phyloP scores from a whole-genome alignment of 2,797 vertebrate species.

The Hirundo rustica region DNA sequence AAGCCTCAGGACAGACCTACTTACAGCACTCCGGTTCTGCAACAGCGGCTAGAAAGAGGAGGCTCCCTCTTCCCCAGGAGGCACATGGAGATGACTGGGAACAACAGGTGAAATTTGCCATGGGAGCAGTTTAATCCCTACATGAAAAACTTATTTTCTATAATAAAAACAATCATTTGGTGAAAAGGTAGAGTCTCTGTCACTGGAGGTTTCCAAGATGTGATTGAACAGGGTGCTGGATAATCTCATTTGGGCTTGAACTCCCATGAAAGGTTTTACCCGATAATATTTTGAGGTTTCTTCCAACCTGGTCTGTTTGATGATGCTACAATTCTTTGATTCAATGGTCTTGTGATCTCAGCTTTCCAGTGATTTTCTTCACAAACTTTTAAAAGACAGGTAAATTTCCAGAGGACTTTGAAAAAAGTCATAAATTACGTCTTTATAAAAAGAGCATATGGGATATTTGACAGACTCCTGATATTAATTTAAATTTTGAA shows the following conservation, averaged over 20 bases:
- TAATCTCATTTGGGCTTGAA: neutral
- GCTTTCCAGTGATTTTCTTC: neutral
- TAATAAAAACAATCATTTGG: neutral
- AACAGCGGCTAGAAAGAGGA: neutral
- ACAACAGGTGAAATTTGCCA: neutral
- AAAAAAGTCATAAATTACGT: neutral
- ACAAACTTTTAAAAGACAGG: neutral
- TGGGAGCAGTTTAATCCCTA: neutral
- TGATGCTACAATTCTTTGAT: neutral
- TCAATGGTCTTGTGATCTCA: neutral
- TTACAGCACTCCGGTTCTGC: neutral
- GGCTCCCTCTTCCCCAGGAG: neutral
- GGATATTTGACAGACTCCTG: neutral
- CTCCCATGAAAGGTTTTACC: neutral
- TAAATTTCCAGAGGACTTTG: neutral
- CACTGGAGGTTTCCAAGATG: neutral
- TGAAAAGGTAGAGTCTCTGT: neutral
- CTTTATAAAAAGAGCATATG: neutral
- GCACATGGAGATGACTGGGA: neutral
- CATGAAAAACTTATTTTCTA: neutral
- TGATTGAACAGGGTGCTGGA: neutral
- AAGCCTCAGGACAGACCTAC: neutral
- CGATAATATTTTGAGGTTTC: neutral
- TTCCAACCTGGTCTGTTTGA: neutral
- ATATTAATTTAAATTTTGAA: neutral